Percentiles rank a stretch among this genome's conserved stretches.
Conservation (phyloP, 2,888 invertebrate species). For the Cephus rjabovi region DNA sequence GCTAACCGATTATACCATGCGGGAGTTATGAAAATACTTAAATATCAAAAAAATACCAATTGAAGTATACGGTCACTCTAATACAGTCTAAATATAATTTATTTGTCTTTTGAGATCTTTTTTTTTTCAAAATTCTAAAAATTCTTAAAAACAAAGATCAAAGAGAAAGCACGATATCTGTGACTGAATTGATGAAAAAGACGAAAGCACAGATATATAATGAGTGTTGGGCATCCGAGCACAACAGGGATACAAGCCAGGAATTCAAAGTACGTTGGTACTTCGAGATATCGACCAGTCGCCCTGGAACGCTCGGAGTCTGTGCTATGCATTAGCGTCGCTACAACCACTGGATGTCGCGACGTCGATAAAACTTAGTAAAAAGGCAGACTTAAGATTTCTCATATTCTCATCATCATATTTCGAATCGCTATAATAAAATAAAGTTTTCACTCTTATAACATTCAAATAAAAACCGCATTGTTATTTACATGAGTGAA, state of each 20-base stretch:
- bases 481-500: background rate
- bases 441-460: background rate
- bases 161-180: background rate
- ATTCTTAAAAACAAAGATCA: background rate
- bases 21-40: background rate
- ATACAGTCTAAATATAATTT: background rate
- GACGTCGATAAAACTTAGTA: conserved; percentile 3
- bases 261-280: conserved; percentile 56
- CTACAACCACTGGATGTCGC: conserved; percentile 39
- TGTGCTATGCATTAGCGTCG: conserved; percentile 47
- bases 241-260: conserved; percentile 13
- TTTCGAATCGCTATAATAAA: background rate
- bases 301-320: conserved; percentile 48
- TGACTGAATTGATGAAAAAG: background rate
- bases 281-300: conserved; percentile 61
- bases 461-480: background rate
- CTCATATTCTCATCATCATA: background rate
- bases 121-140: background rate
- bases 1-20: background rate
- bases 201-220: background rate
- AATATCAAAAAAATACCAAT: background rate
- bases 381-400: background rate
- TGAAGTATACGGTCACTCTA: background rate
- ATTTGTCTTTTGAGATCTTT: background rate
- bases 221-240: background rate